phyloP scores from a whole-genome alignment of 2,113 vertebrate species.

The Paradoxurus hermaphroditus region DNA sequence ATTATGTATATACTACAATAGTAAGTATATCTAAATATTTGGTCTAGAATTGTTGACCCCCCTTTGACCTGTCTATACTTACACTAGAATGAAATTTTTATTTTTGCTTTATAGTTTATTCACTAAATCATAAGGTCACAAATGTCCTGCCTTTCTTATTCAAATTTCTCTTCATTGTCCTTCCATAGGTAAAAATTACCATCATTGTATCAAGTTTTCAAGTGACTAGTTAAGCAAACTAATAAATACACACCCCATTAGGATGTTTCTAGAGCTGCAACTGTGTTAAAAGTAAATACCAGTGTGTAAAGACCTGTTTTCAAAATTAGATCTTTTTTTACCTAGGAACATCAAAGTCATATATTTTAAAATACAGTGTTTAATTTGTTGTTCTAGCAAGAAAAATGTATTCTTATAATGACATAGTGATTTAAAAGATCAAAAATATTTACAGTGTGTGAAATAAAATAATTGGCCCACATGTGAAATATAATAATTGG shows the following conservation, averaged over 20 bases:
- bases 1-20: not conserved
- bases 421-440: slow-evolving; percentile 70
- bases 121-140: not conserved
- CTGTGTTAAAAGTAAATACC: not conserved
- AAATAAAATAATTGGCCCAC: slow-evolving; percentile 74
- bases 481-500: slow-evolving; percentile 75
- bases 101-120: not conserved
- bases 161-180: not conserved
- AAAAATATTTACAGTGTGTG: slow-evolving; percentile 72
- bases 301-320: not conserved
- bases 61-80: not conserved
- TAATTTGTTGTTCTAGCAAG: slow-evolving; percentile 34
- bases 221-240: not conserved
- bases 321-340: slow-evolving; percentile 7
- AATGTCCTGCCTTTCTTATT: not conserved
- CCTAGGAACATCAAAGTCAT: not conserved
- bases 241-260: not conserved
- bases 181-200: not conserved
- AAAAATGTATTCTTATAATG: slow-evolving; percentile 32
- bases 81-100: not conserved
- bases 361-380: not conserved
- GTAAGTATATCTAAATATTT: not conserved
- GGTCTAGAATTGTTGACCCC: not conserved
- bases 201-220: not conserved
- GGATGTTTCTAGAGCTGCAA: not conserved